These are phyloP conservation scores for Sinocyclocheilus anshuiensis DNA, from an alignment of 2,113 vertebrate genomes.

Conservation along the genomic window DNA sequence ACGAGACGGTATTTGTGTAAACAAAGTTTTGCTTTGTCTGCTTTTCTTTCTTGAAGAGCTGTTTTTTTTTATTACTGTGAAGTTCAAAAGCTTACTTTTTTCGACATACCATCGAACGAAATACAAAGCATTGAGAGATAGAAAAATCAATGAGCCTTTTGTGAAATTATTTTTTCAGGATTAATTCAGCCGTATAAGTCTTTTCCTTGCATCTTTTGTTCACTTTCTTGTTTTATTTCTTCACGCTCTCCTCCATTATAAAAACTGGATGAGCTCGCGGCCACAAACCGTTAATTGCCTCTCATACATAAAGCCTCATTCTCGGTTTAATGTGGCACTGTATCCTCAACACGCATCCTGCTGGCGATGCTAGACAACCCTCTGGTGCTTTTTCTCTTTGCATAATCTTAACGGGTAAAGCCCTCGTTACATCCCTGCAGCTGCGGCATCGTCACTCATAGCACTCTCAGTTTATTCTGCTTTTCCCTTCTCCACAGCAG, in stretches of 20 bases:
- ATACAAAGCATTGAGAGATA: background rate
- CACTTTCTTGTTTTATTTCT: constrained; percentile 32
- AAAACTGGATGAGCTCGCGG: background rate
- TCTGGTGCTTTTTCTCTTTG: constrained; percentile 24
- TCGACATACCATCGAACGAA: background rate
- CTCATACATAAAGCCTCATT: constrained; percentile 38
- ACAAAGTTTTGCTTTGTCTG: constrained; percentile 4
- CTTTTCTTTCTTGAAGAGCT: background rate
- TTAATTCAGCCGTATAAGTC: constrained; percentile 42
- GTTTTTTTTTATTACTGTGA: background rate
- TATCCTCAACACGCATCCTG: background rate
- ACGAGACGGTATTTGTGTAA: constrained; percentile 5
- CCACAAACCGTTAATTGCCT: constrained; percentile 56
- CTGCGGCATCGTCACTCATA: constrained; percentile 5
- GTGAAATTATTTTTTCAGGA: constrained; percentile 46
- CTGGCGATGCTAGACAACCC: background rate
- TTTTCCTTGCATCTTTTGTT: constrained; percentile 41
- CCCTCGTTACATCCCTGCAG: constrained; percentile 12
- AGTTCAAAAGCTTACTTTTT: background rate
- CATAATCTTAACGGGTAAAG: constrained; percentile 21
- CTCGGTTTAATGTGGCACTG: constrained; percentile 49
- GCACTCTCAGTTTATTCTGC: background rate
- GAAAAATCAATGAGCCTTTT: constrained; percentile 28
- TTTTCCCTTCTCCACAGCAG: constrained; percentile 28
- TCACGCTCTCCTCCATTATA: background rate